Percentiles rank a stretch among this genome's conserved stretches.
These are phyloP conservation scores for Formica aserva DNA, from an alignment of 2,888 invertebrate genomes.

Conservation along the genomic window DNA sequence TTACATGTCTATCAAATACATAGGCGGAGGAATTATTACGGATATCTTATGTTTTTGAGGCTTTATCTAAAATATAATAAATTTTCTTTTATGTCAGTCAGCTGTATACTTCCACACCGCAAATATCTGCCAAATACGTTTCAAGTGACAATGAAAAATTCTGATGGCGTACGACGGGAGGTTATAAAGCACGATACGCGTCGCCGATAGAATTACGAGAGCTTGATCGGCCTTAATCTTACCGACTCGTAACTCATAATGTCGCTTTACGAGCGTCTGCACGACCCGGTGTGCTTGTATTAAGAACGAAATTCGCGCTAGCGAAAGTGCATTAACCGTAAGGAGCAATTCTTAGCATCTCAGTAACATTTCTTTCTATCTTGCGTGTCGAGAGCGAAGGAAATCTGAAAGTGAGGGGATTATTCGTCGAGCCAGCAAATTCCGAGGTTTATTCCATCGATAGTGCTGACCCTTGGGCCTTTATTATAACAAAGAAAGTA, in stretches of 20 bases:
- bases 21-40: background rate
- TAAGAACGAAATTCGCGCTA: slow-evolving; percentile 68
- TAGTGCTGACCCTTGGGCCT: background rate
- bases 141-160: slow-evolving; percentile 55
- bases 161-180: slow-evolving; percentile 59
- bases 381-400: background rate
- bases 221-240: slow-evolving; percentile 78
- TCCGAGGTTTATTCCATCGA: background rate
- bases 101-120: background rate
- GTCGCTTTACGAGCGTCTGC: slow-evolving; percentile 78
- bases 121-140: background rate
- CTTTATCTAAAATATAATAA: background rate
- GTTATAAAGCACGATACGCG: slow-evolving; percentile 62
- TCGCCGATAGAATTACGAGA: slow-evolving; percentile 78
- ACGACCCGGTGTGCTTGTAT: slow-evolving; percentile 56
- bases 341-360: slow-evolving; percentile 60
- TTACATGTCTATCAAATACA: background rate
- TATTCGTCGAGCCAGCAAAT: slow-evolving; percentile 5
- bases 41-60: background rate
- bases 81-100: background rate
- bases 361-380: slow-evolving; percentile 54
- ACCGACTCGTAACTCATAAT: slow-evolving; percentile 80
- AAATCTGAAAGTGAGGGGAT: slow-evolving; percentile 15
- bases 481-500: background rate
- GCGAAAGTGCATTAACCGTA: slow-evolving; percentile 61